These are phyloP conservation scores for Taenioides sp. DNA, from an alignment of 2,797 vertebrate species.

Conservation along the genomic window DNA sequence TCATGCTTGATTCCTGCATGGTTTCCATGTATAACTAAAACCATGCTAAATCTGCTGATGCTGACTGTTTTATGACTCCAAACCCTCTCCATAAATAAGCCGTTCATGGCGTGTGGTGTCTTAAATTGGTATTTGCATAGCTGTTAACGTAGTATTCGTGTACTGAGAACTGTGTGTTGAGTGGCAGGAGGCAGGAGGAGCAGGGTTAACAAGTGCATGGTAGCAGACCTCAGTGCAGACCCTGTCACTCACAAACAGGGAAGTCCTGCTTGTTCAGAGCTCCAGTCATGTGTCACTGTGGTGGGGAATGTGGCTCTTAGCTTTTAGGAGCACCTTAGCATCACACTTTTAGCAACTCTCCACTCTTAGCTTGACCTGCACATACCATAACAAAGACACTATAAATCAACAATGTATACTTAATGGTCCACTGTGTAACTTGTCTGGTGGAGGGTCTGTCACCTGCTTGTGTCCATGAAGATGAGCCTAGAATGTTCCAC, in stretches of 20 bases:
- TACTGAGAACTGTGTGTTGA: slow-evolving; percentile 53
- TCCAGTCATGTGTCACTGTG: slow-evolving; percentile 48
- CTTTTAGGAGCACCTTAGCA: slow-evolving; percentile 51
- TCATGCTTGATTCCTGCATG: not conserved
- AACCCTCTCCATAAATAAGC: slow-evolving; percentile 60
- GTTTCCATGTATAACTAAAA: slow-evolving; percentile 1
- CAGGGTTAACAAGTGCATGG: slow-evolving; percentile 72
- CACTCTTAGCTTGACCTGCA: slow-evolving; percentile 43
- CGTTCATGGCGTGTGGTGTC: slow-evolving; percentile 54
- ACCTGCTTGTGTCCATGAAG: too few species aligned
- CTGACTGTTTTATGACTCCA: slow-evolving; percentile 27
- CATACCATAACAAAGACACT: slow-evolving; percentile 43
- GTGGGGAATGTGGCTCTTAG: slow-evolving; percentile 74
- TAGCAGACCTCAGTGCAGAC: slow-evolving; percentile 59
- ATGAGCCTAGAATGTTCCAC: too few species aligned
- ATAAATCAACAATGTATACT: not conserved
- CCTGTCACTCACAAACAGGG: slow-evolving; percentile 66
- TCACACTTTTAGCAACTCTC: slow-evolving; percentile 48
- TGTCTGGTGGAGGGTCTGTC: too few species aligned
- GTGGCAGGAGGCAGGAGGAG: slow-evolving; percentile 65
- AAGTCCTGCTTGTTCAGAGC: slow-evolving; percentile 46
- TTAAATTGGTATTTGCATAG: slow-evolving; percentile 61
- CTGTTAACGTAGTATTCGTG: slow-evolving; percentile 57
- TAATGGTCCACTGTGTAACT: too few species aligned
- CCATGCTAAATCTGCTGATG: slow-evolving; percentile 9